Conservation (phyloP, 2,797 vertebrate species). For the Coregonus ussuriensis region DNA sequence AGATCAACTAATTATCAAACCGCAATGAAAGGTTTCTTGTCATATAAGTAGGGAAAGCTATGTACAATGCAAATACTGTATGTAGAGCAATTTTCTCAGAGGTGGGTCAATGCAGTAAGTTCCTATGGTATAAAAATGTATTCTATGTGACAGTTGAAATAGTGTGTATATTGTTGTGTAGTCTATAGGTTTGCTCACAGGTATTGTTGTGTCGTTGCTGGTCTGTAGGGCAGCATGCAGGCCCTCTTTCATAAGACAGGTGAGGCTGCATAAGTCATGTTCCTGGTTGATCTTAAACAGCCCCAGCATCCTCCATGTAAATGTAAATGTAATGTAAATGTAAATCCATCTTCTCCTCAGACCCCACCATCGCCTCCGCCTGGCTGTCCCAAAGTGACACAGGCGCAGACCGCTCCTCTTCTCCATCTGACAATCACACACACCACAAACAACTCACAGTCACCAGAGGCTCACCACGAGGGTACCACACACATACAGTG, state of each 20-base stretch:
- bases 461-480: background rate
- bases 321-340: too few species aligned
- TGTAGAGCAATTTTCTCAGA: background rate
- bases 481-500: too few species aligned
- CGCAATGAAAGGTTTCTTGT: background rate
- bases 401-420: background rate
- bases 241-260: slow-evolving; percentile 75
- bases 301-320: slow-evolving; percentile 64
- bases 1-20: background rate
- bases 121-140: background rate
- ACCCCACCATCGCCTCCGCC: slow-evolving; percentile 60
- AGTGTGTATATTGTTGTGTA: slow-evolving; percentile 1
- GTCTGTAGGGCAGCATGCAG: slow-evolving; percentile 67
- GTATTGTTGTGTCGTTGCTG: slow-evolving; percentile 49
- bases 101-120: background rate
- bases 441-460: background rate
- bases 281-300: slow-evolving; percentile 77
- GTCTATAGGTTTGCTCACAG: slow-evolving; percentile 53
- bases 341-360: slow-evolving; percentile 63
- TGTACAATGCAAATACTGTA: background rate
- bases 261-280: slow-evolving; percentile 73
- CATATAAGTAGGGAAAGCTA: background rate
- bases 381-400: background rate
- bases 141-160: background rate
- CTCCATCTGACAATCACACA: slow-evolving; percentile 32